Evolutionary conservation across 2,113 vertebrate species (phyloP), one percentile per base, ranked within the genome.

Genomic region (Saccopteryx bilineata): DNA sequence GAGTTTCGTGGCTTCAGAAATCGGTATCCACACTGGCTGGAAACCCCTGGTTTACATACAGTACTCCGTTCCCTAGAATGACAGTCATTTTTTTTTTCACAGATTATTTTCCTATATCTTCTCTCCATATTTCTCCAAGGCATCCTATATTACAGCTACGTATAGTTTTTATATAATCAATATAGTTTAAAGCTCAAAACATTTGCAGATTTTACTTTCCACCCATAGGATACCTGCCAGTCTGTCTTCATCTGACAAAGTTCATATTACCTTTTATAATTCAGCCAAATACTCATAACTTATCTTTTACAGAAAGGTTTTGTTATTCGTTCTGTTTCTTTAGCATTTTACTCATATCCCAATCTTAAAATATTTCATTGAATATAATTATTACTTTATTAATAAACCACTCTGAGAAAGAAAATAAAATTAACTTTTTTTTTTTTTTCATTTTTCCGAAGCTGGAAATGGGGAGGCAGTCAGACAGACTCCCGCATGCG

Each of bases 361-460:
- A 63, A 52, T 60, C 75, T 88, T 61, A 74, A 75, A 87, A 52
- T 71, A 21, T 71, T 93, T 66, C 33, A 46, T 78, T 71, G 8
- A 83, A 72, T 75, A 9, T 75, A 65, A 80, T 69, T 91, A 56
- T n/a, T 76, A 90, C 28, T 85, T 80, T 69, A 17, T 85, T 91
- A 96, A 58, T 91, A 33, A 87, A 54, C 18, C 10, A 79, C 50
- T 80, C 13, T 65, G 14, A 85, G 21, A 23, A 94, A 92, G 56
- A 93, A 91, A 81, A 66, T 72, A 15, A 90, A 83, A 54, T 92
- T 93, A 72, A 84, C 14, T 60, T 82, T 82, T 46, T 39, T 39
- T 39, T 39, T 39, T 39, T 39, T 39, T 39, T 39, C 39, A 3
- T 39, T 39, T 39, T 39, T 3, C 39, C 39, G 39, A 39, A 39